These are phyloP conservation scores for Andrena praecox DNA, from an alignment of 2,888 invertebrate genomes.

Conservation along the genomic window DNA sequence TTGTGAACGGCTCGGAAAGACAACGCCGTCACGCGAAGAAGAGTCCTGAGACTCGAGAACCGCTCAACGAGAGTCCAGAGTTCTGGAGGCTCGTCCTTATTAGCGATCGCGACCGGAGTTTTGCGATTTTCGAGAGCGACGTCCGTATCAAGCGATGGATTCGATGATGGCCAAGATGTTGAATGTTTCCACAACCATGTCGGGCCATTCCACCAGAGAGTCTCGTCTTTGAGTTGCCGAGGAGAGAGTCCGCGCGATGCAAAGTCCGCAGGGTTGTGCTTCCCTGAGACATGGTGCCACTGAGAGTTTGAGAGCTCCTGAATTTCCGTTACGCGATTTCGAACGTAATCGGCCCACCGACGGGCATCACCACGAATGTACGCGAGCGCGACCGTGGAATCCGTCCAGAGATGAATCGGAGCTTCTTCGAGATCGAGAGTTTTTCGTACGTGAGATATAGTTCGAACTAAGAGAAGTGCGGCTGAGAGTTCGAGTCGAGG, in stretches of 20 bases:
- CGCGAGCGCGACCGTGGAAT: not conserved
- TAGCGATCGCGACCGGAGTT: not conserved
- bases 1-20: not conserved
- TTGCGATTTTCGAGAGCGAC: not conserved
- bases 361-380: not conserved
- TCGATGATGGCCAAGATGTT: too few relatives aligned
- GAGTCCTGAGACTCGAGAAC: not conserved
- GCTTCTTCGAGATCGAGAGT: not conserved
- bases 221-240: too few relatives aligned
- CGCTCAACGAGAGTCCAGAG: not conserved
- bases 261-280: too few relatives aligned
- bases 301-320: too few relatives aligned
- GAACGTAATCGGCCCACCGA: too few relatives aligned
- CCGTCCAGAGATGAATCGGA: not conserved
- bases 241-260: too few relatives aligned
- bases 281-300: too few relatives aligned
- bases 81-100: not conserved
- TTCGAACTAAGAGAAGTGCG: not conserved
- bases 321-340: too few relatives aligned
- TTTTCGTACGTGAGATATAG: not conserved
- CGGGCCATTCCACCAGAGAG: too few relatives aligned
- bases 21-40: not conserved
- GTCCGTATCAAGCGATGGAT: too few relatives aligned
- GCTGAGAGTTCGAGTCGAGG: constrained; percentile 5
- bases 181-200: too few relatives aligned